Evolutionary conservation across 2,797 vertebrate genomes (phyloP), one percentile per base, ranked within the genome.

Genomic region (Enteromius mattozi): DNA sequence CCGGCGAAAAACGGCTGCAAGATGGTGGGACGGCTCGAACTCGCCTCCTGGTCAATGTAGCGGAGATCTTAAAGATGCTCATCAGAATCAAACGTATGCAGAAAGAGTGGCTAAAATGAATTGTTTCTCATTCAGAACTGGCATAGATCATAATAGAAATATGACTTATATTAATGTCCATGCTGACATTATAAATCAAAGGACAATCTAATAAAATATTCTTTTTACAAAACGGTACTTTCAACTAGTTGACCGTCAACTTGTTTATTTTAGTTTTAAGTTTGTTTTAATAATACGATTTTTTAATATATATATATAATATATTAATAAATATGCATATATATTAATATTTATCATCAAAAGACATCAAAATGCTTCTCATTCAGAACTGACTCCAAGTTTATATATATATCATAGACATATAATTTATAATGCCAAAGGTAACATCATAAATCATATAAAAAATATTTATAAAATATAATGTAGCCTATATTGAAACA

Each of bases 1-100:
- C 81, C 10, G 45, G 47, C 8, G n/a, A 68, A 76, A 77, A 76
- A 77, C 16, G 45, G 42, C 30, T 61, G 69, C 69, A 82, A 82
- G 80, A 82, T 82, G 69, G 80, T 82, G 70, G 80, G 56, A 35
- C 2, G 56, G 40, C 40, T 82, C 13, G 2, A 63, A 35, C 56
- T 74, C 70, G 27, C 19, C 69, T 74, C 24, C 51, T 59, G 51
- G 24, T 21, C 70, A 37, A 30, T 21, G 35, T 8, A 1, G 42
- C 27, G 0, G 65, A 56, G n/a, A 80, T 80, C 6, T 59, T 40
- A 59, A 49, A 33, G 51, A 40, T 6, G 0, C 79, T 30, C 24
- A 9, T 30, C 49, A 40, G 35, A 42, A 56, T 56, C 12, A 69
- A 80, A 35, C 16, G 1, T 19, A 24, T 21, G 5, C 21, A 69